Conservation (phyloP, 64 coral and sea anemone species). For the Anthopleura sola region DNA sequence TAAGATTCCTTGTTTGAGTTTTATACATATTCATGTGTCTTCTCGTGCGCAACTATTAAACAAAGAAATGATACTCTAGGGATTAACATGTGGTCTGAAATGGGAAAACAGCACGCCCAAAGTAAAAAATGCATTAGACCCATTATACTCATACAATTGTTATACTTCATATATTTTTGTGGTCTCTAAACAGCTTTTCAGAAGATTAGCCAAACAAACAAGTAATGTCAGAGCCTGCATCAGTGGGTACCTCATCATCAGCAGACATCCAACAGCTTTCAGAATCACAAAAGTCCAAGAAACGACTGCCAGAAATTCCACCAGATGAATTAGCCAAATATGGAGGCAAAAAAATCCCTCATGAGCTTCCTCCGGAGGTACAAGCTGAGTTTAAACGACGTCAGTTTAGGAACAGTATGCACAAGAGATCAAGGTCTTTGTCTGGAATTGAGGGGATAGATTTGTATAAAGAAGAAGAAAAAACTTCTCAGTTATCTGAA, state of each 20-base stretch:
- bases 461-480: constrained; percentile 20
- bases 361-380: constrained; percentile 64
- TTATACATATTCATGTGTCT: too few species aligned
- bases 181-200: too few species aligned
- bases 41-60: too few species aligned
- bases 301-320: constrained; percentile 71
- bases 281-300: constrained; percentile 28
- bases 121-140: too few species aligned
- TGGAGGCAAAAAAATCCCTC: constrained; percentile 21
- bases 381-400: constrained; percentile 52
- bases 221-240: too few species aligned
- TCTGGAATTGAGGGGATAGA: constrained; percentile 54
- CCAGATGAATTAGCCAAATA: constrained; percentile 46
- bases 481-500: background rate
- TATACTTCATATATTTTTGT: too few species aligned
- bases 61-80: too few species aligned
- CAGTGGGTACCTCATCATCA: background rate
- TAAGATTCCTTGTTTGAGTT: too few species aligned
- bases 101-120: too few species aligned
- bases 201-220: too few species aligned
- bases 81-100: too few species aligned
- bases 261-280: background rate
- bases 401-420: constrained; percentile 59
- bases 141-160: too few species aligned
- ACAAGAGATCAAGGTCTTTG: constrained; percentile 75